Percentiles rank a stretch among this genome's conserved stretches.
These are phyloP conservation scores for Lysandra bellargus DNA, from an alignment of 2,888 invertebrate species.

Conservation along the genomic window DNA sequence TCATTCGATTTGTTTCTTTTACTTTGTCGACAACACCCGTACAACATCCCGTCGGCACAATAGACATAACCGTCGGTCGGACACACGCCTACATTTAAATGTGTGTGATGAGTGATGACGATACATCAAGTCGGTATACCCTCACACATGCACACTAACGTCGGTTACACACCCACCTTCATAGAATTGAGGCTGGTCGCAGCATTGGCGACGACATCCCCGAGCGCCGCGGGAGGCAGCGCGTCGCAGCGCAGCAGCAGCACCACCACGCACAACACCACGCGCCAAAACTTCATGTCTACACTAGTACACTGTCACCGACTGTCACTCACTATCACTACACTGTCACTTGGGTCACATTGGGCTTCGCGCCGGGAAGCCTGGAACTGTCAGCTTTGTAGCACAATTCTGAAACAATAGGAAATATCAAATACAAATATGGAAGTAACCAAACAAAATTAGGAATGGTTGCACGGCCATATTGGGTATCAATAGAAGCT, in stretches of 20 bases:
- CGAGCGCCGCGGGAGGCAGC: constrained; percentile 72
- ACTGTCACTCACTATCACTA: constrained; percentile 31
- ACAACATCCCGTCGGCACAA: too few relatives aligned
- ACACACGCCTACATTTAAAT: constrained; percentile 48
- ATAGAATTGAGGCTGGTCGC: constrained; percentile 75
- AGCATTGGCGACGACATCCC: constrained; percentile 74
- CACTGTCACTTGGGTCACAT: constrained; percentile 21
- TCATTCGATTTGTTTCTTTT: too few relatives aligned
- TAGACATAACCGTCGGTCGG: too few relatives aligned
- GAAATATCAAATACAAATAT: background rate
- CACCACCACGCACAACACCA: constrained; percentile 58
- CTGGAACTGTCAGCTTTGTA: background rate
- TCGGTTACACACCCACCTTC: constrained; percentile 60
- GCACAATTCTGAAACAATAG: background rate
- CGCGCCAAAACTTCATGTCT: constrained; percentile 63
- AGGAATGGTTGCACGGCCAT: too few relatives aligned
- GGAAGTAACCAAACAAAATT: background rate
- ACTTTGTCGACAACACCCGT: too few relatives aligned
- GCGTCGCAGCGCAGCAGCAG: constrained; percentile 59
- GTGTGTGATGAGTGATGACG: background rate
- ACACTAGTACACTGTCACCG: constrained; percentile 32
- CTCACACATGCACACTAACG: constrained; percentile 15
- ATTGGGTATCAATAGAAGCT: too few relatives aligned
- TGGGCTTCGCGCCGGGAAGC: background rate
- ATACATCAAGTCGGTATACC: constrained; percentile 40